phyloP scores from a whole-genome alignment of 1,140 invertebrate genomes.

The Elymnias hypermnestra region DNA sequence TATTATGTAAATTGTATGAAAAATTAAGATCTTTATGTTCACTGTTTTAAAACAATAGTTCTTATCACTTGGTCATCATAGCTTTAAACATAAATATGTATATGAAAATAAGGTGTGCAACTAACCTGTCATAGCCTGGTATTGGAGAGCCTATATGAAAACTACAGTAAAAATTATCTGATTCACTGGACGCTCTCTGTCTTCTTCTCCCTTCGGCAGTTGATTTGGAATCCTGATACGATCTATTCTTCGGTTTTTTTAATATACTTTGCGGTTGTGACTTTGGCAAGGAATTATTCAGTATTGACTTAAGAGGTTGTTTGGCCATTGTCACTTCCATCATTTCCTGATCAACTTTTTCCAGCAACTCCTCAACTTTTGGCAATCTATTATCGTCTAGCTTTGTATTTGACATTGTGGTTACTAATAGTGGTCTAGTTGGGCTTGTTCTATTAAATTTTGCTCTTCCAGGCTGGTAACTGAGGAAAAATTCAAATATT shows the following conservation, averaged over 20 bases:
- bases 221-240: constrained; percentile 43
- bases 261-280: constrained; percentile 57
- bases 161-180: constrained; percentile 58
- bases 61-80: too few species aligned
- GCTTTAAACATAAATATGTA: too few species aligned
- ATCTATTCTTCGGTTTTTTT: constrained; percentile 58
- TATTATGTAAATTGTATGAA: too few species aligned
- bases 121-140: constrained; percentile 55
- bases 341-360: constrained; percentile 65
- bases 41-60: too few species aligned
- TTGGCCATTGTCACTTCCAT: constrained; percentile 52
- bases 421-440: constrained; percentile 53
- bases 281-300: constrained; percentile 65
- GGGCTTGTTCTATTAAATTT: constrained; percentile 57
- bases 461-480: constrained; percentile 56
- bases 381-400: constrained; percentile 55
- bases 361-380: constrained; percentile 66
- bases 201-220: constrained; percentile 49
- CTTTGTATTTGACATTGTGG: constrained; percentile 58
- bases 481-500: constrained; percentile 25
- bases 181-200: constrained; percentile 64
- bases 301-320: constrained; percentile 68
- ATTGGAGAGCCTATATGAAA: constrained; percentile 45
- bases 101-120: too few species aligned
- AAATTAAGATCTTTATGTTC: too few species aligned